These are phyloP conservation scores for Netelia fuscicornis DNA, from an alignment of 2,888 invertebrate genomes.

Conservation along the genomic window DNA sequence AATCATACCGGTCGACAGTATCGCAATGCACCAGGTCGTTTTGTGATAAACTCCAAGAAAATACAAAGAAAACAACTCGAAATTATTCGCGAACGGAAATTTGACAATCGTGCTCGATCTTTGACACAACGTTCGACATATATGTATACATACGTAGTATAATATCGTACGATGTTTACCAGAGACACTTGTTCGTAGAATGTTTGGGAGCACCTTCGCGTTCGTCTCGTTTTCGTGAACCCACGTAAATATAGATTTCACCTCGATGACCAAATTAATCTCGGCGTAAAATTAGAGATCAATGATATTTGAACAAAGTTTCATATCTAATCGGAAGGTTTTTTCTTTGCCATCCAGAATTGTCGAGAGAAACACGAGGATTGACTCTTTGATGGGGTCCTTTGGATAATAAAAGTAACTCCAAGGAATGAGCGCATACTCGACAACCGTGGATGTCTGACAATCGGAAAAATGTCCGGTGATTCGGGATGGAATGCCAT, in stretches of 20 bases:
- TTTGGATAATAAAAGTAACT: conserved; percentile 48
- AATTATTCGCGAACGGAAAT: neutral
- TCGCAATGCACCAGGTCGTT: neutral
- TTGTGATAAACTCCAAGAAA: neutral
- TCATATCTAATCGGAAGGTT: neutral
- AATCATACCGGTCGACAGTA: neutral
- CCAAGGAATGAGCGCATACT: conserved; percentile 79
- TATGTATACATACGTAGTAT: neutral
- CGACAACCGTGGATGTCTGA: conserved; percentile 79
- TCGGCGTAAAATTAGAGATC: neutral
- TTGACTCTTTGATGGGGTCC: neutral
- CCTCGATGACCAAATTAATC: neutral
- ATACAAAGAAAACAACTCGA: neutral
- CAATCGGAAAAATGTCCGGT: conserved; percentile 82
- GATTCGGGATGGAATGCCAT: conserved; percentile 87
- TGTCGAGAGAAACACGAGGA: neutral
- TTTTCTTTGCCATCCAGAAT: neutral
- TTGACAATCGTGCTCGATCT: neutral
- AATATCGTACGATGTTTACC: neutral
- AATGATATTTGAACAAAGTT: neutral
- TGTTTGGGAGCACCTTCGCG: neutral
- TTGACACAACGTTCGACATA: neutral
- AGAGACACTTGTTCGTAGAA: neutral
- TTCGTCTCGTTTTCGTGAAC: neutral
- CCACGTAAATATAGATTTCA: neutral